Percentiles rank a stretch among this genome's conserved stretches.
phyloP scores from a whole-genome alignment of 1,140 invertebrate species.

The Thaumetopoea pityocampa region DNA sequence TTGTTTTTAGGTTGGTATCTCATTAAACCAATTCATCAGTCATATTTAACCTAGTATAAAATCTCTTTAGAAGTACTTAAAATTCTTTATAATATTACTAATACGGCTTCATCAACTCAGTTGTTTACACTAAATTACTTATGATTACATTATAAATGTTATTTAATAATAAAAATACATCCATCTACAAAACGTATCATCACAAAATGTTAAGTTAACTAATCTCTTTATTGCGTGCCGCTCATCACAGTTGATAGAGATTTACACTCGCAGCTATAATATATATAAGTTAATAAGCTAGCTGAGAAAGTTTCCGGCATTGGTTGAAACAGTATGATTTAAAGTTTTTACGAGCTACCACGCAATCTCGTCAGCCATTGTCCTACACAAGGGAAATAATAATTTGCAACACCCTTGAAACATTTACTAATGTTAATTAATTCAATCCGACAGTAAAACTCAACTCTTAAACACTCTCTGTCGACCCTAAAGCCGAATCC shows the following conservation, averaged over 20 bases:
- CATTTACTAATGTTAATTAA: conserved; percentile 55
- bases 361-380: conserved; percentile 31
- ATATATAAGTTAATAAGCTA: conserved; percentile 15
- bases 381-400: conserved; percentile 22
- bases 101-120: too few species aligned
- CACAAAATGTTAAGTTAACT: conserved; percentile 1
- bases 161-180: background rate
- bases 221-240: conserved; percentile 8
- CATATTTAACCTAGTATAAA: too few species aligned
- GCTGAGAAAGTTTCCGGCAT: conserved; percentile 7
- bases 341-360: conserved; percentile 32
- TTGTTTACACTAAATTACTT: too few species aligned
- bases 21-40: too few species aligned
- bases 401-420: conserved; percentile 23
- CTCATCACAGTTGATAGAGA: conserved; percentile 7
- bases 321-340: conserved; percentile 23
- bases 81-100: too few species aligned
- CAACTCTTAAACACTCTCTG: conserved; percentile 24
- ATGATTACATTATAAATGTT: too few species aligned
- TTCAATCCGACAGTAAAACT: conserved; percentile 36
- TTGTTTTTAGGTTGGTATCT: too few species aligned
- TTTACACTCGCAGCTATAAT: conserved; percentile 5
- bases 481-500: conserved; percentile 38
- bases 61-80: too few species aligned
- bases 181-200: background rate